Conservation (phyloP, 1,140 invertebrate species). For the Arion vulgaris region DNA sequence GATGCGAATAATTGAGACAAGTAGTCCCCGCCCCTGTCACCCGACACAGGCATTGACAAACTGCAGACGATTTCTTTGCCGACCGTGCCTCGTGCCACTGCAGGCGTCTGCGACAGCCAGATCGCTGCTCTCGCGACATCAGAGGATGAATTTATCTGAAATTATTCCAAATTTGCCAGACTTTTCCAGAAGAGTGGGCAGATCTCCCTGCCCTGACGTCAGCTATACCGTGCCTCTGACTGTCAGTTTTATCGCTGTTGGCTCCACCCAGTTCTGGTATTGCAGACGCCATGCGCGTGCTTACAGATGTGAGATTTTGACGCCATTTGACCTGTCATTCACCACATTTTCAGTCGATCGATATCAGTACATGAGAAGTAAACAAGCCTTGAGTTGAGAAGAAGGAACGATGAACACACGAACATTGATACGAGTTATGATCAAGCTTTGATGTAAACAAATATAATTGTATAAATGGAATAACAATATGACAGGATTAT, state of each 20-base stretch:
- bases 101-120: not conserved
- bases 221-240: not conserved
- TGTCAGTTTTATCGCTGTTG: constrained; percentile 6
- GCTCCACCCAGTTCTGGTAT: constrained; percentile 30
- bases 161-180: constrained; percentile 29
- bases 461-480: no score
- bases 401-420: no score
- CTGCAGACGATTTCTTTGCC: constrained; percentile 28
- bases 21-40: constrained; percentile 26
- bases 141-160: constrained; percentile 28
- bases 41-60: constrained; percentile 26
- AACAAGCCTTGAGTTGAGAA: not conserved
- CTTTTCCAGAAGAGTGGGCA: constrained; percentile 1
- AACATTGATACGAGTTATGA: no score
- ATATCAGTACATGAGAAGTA: not conserved
- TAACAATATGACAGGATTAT: no score
- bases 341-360: not conserved
- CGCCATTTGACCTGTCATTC: not conserved
- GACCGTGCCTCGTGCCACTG: constrained; percentile 14
- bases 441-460: no score
- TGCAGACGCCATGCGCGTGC: constrained; percentile 23
- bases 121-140: constrained; percentile 1
- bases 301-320: not conserved
- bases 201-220: not conserved
- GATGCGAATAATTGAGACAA: constrained; percentile 14